Percentiles rank a stretch among this genome's conserved stretches.
Conservation (phyloP, 2,888 invertebrate species). For the Sphaerophoria taeniata region DNA sequence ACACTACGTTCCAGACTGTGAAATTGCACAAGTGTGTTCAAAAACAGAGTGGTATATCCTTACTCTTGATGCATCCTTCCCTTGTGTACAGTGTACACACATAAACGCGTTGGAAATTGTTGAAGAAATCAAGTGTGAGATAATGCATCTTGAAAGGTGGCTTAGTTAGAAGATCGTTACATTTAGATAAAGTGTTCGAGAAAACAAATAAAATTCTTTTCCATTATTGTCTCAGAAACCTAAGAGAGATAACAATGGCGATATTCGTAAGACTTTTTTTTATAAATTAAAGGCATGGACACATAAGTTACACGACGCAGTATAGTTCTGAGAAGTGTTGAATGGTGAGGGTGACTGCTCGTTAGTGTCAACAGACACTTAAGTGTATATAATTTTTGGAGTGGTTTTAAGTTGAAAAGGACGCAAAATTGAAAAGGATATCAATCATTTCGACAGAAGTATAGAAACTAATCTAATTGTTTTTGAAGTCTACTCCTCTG, state of each 20-base stretch:
- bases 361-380: neutral
- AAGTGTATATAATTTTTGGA: too few relatives aligned
- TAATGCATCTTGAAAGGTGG: constrained; percentile 38
- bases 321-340: constrained; percentile 15
- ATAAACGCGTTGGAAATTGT: constrained; percentile 23
- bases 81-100: neutral
- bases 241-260: neutral
- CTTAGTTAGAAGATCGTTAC: constrained; percentile 21
- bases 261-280: neutral
- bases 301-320: neutral
- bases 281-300: constrained; percentile 1
- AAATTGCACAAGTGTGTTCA: neutral
- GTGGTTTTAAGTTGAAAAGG: too few relatives aligned
- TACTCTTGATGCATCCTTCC: neutral
- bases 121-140: constrained; percentile 34
- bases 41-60: neutral
- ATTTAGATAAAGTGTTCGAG: neutral
- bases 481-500: too few relatives aligned
- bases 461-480: too few relatives aligned
- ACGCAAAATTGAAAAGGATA: too few relatives aligned
- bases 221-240: neutral
- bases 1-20: neutral
- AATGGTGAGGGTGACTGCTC: constrained; percentile 15
- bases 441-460: too few relatives aligned
- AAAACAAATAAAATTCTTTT: constrained; percentile 9